phyloP scores from a whole-genome alignment of 2,888 invertebrate genomes.

The Serripes groenlandicus region DNA sequence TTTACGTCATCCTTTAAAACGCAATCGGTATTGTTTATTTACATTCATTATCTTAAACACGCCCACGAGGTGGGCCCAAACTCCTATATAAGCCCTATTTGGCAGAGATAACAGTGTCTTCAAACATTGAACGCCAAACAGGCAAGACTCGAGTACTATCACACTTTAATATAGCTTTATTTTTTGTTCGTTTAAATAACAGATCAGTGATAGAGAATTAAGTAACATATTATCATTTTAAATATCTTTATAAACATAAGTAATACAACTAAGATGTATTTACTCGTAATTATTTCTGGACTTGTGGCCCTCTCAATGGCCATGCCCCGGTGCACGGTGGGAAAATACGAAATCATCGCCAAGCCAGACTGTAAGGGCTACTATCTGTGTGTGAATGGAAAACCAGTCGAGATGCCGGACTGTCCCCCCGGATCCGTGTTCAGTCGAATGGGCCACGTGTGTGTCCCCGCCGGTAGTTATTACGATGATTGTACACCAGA shows the following conservation, averaged over 20 bases:
- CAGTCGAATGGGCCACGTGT: conserved; percentile 63
- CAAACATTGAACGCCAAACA: not conserved
- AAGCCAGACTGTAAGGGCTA: conserved; percentile 59
- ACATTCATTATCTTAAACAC: not conserved
- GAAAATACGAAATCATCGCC: conserved; percentile 42
- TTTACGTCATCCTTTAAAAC: conserved; percentile 15
- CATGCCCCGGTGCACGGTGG: conserved; percentile 29
- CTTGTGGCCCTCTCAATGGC: not conserved
- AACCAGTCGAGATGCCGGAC: conserved; percentile 62
- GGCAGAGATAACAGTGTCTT: not conserved
- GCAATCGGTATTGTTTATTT: conserved; percentile 16
- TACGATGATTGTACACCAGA: conserved; percentile 57
- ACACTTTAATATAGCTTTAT: not conserved
- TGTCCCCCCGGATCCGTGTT: conserved; percentile 58
- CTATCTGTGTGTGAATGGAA: conserved; percentile 53
- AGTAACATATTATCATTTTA: too few relatives aligned
- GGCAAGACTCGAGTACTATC: too few relatives aligned
- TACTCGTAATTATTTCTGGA: not conserved
- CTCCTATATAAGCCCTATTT: not conserved
- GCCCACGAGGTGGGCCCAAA: conserved; percentile 19
- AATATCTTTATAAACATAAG: not conserved
- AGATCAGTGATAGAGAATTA: too few relatives aligned
- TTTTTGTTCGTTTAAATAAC: not conserved
- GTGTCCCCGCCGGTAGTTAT: conserved; percentile 57
- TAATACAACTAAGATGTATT: not conserved